A percentile compares a stretch with the other conserved stretches of the same genome.
Evolutionary conservation across 2,113 vertebrate genomes (phyloP).

Genomic region (Amphiprion ocellaris): DNA sequence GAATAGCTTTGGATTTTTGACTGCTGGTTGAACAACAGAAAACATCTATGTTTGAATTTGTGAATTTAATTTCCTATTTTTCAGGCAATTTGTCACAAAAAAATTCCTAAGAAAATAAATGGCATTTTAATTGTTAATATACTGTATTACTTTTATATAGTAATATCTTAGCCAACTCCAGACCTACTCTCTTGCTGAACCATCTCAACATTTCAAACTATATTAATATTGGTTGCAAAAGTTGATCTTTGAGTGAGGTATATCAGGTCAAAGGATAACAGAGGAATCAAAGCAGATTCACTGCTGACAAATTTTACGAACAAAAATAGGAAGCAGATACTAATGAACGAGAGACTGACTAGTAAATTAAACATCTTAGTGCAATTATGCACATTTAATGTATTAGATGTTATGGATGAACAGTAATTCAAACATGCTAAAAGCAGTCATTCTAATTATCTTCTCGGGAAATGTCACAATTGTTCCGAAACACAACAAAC

Average conservation of each 20-base stretch:
- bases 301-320: background rate
- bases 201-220: background rate
- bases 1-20: too few relatives aligned
- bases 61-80: background rate
- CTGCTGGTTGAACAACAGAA: background rate
- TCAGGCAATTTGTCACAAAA: background rate
- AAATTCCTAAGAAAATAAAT: too few relatives aligned
- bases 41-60: background rate
- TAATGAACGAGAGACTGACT: background rate
- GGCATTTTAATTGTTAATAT: too few relatives aligned
- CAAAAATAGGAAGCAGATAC: background rate
- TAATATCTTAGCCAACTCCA: too few relatives aligned
- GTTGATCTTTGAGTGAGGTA: conserved; percentile 39
- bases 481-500: background rate
- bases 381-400: too few relatives aligned
- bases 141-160: too few relatives aligned
- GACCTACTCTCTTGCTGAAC: too few relatives aligned
- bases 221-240: background rate
- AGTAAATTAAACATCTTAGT: background rate
- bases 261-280: conserved; percentile 54
- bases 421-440: too few relatives aligned
- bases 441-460: too few relatives aligned
- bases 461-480: background rate
- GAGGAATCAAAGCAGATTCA: conserved; percentile 40
- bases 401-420: too few relatives aligned